Evolutionary conservation across 2,888 invertebrate species (phyloP).

Genomic region (Anagyrus pseudococci): DNA sequence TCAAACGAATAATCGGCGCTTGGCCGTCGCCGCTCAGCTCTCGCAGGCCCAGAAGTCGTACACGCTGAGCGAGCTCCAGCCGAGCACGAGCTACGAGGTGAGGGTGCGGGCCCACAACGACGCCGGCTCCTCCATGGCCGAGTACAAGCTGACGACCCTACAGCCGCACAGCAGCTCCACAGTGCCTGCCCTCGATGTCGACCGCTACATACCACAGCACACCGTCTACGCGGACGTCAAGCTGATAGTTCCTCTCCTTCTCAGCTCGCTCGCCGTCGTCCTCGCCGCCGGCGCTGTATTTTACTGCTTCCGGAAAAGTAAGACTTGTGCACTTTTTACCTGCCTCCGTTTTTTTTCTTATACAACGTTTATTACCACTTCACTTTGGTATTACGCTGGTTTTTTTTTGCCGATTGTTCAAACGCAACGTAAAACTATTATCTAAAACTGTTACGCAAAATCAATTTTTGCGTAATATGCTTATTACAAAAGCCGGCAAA

Average conservation of each 20-base stretch:
- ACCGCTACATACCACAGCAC: slow-evolving; percentile 57
- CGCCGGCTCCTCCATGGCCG: slow-evolving; percentile 82
- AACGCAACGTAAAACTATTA: too few species aligned
- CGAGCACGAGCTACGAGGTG: slow-evolving; percentile 67
- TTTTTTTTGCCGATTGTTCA: too few species aligned
- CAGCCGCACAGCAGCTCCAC: slow-evolving; percentile 78
- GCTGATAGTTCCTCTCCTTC: slow-evolving; percentile 56
- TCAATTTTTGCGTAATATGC: too few species aligned
- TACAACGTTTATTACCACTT: too few species aligned
- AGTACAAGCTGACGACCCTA: slow-evolving; percentile 86
- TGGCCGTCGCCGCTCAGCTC: background rate
- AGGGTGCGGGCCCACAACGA: slow-evolving; percentile 78
- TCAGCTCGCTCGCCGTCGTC: slow-evolving; percentile 58
- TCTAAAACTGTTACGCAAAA: too few species aligned
- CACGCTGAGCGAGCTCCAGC: slow-evolving; percentile 78
- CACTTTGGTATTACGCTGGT: too few species aligned
- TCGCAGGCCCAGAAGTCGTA: slow-evolving; percentile 73
- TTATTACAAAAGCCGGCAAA: too few species aligned
- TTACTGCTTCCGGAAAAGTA: slow-evolving; percentile 60
- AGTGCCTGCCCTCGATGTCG: slow-evolving; percentile 55
- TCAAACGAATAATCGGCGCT: too few species aligned
- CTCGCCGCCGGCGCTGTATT: slow-evolving; percentile 59
- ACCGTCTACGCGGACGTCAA: slow-evolving; percentile 58
- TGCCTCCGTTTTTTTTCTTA: too few species aligned
- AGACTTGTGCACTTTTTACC: slow-evolving; percentile 38